phyloP scores from a whole-genome alignment of 2,113 vertebrate species.

The Clarias batrachus region DNA sequence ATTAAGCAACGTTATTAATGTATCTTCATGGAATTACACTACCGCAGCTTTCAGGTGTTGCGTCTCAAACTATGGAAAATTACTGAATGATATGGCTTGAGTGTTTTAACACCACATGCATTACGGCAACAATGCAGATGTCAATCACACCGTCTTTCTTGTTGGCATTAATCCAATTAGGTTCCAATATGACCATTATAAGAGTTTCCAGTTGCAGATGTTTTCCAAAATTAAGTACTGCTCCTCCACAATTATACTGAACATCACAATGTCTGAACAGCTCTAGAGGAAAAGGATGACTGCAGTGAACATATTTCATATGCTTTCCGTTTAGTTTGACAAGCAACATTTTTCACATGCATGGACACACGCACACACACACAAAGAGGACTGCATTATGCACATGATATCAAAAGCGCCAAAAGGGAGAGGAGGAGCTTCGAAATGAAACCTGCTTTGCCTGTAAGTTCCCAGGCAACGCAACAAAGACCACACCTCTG shows the following conservation, averaged over 20 bases:
- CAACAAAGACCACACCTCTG: conserved; percentile 45
- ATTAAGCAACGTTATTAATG: not conserved
- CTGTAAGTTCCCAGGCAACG: conserved; percentile 49
- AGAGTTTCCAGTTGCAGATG: not conserved
- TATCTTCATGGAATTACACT: not conserved
- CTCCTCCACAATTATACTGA: not conserved
- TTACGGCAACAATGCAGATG: not conserved
- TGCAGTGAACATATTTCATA: not conserved
- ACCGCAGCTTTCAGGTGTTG: not conserved
- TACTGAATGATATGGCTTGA: not conserved
- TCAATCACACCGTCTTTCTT: not conserved
- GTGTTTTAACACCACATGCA: not conserved
- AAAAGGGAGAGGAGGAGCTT: conserved; percentile 28
- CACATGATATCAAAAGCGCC: not conserved
- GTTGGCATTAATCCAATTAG: not conserved
- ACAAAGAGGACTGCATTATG: not conserved
- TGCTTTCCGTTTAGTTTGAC: not conserved
- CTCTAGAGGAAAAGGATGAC: not conserved
- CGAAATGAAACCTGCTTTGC: conserved; percentile 36
- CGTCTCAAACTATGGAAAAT: conserved; percentile 3
- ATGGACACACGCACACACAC: not conserved
- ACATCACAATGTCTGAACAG: not conserved
- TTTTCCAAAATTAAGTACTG: not conserved
- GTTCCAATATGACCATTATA: not conserved
- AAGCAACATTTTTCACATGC: not conserved